Evolutionary conservation across 1,140 invertebrate genomes (phyloP).

Genomic region (Nomia melanderi): DNA sequence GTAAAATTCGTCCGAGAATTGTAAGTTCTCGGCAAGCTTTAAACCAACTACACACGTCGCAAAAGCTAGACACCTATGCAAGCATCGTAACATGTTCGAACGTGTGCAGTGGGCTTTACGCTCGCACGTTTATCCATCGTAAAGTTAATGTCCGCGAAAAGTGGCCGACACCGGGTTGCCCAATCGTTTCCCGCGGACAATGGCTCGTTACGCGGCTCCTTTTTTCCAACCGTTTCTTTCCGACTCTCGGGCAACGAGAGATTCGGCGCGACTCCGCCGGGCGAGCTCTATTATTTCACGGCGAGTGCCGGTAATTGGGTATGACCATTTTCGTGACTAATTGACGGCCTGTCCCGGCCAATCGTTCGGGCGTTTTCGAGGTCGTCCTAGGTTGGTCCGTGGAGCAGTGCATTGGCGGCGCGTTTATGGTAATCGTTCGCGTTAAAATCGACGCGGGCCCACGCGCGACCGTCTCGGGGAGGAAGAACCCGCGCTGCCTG

Average conservation of each 20-base stretch:
- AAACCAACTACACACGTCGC: too few species aligned
- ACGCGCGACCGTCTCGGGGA: neutral
- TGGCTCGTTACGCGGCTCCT: constrained; percentile 52
- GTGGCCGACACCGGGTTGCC: constrained; percentile 9
- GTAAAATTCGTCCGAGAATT: too few species aligned
- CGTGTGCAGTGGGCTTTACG: too few species aligned
- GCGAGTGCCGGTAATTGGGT: constrained; percentile 43
- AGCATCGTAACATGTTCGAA: too few species aligned
- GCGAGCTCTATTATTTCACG: constrained; percentile 38
- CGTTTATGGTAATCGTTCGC: constrained; percentile 60
- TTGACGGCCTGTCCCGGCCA: constrained; percentile 37
- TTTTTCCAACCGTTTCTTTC: constrained; percentile 46
- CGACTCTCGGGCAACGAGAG: neutral
- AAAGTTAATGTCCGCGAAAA: constrained; percentile 31
- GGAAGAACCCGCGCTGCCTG: neutral
- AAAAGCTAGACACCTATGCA: too few species aligned
- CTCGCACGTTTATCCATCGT: constrained; percentile 17
- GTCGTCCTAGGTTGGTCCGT: constrained; percentile 22
- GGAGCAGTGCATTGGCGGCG: neutral
- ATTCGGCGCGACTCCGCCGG: constrained; percentile 9
- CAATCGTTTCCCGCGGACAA: constrained; percentile 44
- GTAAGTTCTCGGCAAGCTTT: too few species aligned
- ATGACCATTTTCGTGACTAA: constrained; percentile 49
- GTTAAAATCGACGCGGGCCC: constrained; percentile 26
- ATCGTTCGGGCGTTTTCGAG: constrained; percentile 55